A percentile compares a stretch with the other conserved stretches of the same genome.
These are phyloP conservation scores for Darwinula stevensoni DNA, from an alignment of 2,888 invertebrate genomes.

Conservation along the genomic window DNA sequence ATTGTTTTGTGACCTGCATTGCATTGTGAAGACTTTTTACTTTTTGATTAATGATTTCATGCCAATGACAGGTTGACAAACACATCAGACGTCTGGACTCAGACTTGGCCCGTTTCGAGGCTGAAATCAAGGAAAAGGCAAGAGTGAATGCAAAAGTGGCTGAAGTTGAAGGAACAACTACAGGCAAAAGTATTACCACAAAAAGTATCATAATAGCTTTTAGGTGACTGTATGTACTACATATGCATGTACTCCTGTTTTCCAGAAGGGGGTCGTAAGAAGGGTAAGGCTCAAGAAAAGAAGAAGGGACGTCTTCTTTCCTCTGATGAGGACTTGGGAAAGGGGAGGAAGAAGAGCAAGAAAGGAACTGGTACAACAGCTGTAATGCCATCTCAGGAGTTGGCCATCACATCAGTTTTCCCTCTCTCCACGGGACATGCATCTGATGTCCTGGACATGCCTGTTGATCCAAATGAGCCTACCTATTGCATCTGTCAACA, in stretches of 20 bases:
- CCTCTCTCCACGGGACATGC: slow-evolving; percentile 34
- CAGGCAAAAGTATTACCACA: slow-evolving; percentile 9
- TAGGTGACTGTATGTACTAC: not conserved
- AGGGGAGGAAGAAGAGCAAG: slow-evolving; percentile 24
- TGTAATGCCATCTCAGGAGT: slow-evolving; percentile 14
- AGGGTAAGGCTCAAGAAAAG: slow-evolving; percentile 30
- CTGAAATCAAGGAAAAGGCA: slow-evolving; percentile 84
- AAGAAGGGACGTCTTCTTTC: slow-evolving; percentile 21
- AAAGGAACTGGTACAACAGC: slow-evolving; percentile 19
- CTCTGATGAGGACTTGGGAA: slow-evolving; percentile 20
- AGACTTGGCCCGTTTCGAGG: slow-evolving; percentile 81
- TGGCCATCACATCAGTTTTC: slow-evolving; percentile 16
- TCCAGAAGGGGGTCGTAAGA: slow-evolving; percentile 33
- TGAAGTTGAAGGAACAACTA: slow-evolving; percentile 9
- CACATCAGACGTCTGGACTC: slow-evolving; percentile 85
- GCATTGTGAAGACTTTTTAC: too few species aligned
- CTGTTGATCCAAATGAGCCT: slow-evolving; percentile 59
- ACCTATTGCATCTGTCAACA: too few species aligned
- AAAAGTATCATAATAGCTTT: too few species aligned
- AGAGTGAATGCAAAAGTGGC: not conserved
- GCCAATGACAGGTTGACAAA: slow-evolving; percentile 50
- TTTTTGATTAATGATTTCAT: not conserved
- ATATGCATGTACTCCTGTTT: not conserved
- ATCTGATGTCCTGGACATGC: slow-evolving; percentile 35
- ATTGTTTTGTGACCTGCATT: too few species aligned